Conservation (phyloP, 2,888 invertebrate genomes). For the Heteropelma amictum region DNA sequence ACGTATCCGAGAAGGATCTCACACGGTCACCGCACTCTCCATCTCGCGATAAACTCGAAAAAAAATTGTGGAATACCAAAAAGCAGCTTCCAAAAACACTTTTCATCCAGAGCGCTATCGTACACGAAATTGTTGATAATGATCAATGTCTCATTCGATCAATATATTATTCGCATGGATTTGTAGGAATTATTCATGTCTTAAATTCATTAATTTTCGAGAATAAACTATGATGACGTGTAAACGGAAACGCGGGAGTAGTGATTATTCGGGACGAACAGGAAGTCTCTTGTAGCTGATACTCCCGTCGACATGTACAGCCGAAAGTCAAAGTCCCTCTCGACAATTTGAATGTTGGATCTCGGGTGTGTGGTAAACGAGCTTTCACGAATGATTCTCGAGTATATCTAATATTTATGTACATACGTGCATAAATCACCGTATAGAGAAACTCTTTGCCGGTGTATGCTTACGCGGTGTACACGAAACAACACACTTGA, state of each 20-base stretch:
- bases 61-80: not conserved
- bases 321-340: slow-evolving; percentile 37
- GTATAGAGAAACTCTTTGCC: slow-evolving; percentile 12
- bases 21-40: slow-evolving; percentile 43
- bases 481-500: slow-evolving; percentile 21
- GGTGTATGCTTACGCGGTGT: slow-evolving; percentile 3
- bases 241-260: not conserved
- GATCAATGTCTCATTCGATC: not conserved
- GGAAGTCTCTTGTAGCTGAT: slow-evolving; percentile 46
- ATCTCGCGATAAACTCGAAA: not conserved
- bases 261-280: slow-evolving; percentile 28
- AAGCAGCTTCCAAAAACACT: not conserved
- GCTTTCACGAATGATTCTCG: slow-evolving; percentile 33
- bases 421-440: not conserved
- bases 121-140: not conserved
- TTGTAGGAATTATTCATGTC: not conserved
- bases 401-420: not conserved
- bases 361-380: slow-evolving; percentile 10
- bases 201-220: not conserved
- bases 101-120: not conserved
- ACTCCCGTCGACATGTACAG: slow-evolving; percentile 8
- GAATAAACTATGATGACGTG: not conserved
- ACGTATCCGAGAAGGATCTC: slow-evolving; percentile 3
- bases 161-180: not conserved
- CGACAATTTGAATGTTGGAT: slow-evolving; percentile 22